Percentiles rank a stretch among this genome's conserved stretches.
Evolutionary conservation across 2,113 vertebrate species (phyloP).

Genomic region (Oxygymnocypris stewartii): DNA sequence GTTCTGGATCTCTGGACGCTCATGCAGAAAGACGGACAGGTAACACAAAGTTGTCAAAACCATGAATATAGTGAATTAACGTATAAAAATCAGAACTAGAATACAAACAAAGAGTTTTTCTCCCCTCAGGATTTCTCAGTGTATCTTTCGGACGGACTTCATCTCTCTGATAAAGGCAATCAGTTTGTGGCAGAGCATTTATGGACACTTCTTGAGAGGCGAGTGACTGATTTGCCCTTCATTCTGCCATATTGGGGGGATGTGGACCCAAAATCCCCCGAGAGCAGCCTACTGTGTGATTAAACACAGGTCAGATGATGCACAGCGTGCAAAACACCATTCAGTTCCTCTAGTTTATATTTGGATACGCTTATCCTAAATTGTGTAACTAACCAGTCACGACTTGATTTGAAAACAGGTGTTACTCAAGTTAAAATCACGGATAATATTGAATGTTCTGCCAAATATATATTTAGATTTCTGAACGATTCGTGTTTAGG

Average conservation of each 20-base stretch:
- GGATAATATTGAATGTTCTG: not conserved
- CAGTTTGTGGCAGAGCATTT: conserved; percentile 83
- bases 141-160: conserved; percentile 89
- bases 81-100: not conserved
- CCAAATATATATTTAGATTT: not conserved
- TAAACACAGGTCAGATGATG: conserved; percentile 4
- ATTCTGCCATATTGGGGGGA: conserved; percentile 92
- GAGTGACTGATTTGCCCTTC: conserved; percentile 74
- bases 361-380: not conserved
- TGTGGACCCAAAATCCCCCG: conserved; percentile 75
- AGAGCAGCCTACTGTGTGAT: conserved; percentile 78
- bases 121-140: conserved; percentile 80
- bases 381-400: not conserved
- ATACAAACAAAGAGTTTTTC: not conserved
- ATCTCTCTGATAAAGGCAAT: conserved; percentile 85
- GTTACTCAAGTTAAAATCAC: not conserved
- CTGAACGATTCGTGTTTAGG: not conserved
- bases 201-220: conserved; percentile 81
- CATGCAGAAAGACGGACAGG: conserved; percentile 87
- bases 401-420: not conserved
- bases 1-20: conserved; percentile 90
- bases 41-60: conserved; percentile 53
- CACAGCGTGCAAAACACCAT: not conserved
- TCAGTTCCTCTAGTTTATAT: not conserved
- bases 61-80: not conserved